Base-by-base conservation (phyloP, 2,113 vertebrate genomes). In the Crotophaga sulcirostris region DNA sequence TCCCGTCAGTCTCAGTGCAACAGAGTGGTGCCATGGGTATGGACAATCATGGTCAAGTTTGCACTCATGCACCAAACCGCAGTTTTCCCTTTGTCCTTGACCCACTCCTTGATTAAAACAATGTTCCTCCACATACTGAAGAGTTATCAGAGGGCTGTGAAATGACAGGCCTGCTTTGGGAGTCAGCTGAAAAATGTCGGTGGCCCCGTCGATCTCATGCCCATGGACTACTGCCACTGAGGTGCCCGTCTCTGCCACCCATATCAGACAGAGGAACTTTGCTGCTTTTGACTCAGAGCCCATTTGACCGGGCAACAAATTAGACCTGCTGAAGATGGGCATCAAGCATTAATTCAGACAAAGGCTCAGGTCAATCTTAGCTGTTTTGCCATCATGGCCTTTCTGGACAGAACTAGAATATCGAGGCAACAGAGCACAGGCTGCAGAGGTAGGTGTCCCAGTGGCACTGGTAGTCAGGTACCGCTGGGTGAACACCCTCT, bases 21-120 rank as follows among this genome's bases (percentile, higher is more conserved):
- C 23, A 56, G 16, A 15, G 13, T 5, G 9, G 29, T 62, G 47
- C 49, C 69, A 42, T 2, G 1, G n/a, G 36, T 42, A 34, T 0
- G 36, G 79, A 34, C 42, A 73, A 62, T 19, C 20, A 44, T 2
- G 34, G 26, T 8, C 1, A 2, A 76, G 31, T 1, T 1, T 0
- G 1, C 1, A 4, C 31, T 68, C 60, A 45, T 10, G 45, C 7
- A 51, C 26, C 13, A 52, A 63, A 80, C 16, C 2, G 1, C 58
- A 76, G 58, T 28, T 8, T 49, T 66, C 28, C 40, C n/a, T 70
- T 55, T 6, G 3, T 79, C 49, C 60, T 60, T 28, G 23, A 29
- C 52, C 21, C 38, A 40, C 5, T 16, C 23, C 47, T 87, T 84
- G 36, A 60, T 42, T 44, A 64, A 89, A 87, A 49, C 47, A 16